Base-by-base conservation (phyloP, 2,113 vertebrate genomes). In the Panurus biarmicus region DNA sequence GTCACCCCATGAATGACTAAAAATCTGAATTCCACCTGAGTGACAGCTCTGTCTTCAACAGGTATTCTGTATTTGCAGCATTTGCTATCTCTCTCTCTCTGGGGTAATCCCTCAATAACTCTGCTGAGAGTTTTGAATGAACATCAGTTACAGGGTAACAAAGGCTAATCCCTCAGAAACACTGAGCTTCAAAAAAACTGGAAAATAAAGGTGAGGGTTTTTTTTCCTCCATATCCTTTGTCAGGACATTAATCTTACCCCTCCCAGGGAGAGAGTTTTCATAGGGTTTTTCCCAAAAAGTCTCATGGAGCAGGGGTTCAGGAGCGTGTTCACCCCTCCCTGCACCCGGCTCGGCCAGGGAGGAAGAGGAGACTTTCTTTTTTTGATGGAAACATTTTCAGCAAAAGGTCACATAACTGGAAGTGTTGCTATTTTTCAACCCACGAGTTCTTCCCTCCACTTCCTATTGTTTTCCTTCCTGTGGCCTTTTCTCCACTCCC, bases 341-440 rank as follows among this genome's bases (percentile, higher is more conserved):
- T 10, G 15, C 2, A 3, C 24, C 14, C 36, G 0, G 45, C 31
- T n/a, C 5, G 2, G 48, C 51, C 8, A 12, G 3, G 26, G 38
- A 61, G 77, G 14, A 67, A 53, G 33, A 78, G 56, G 20, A 62
- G 31, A 38, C 15, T 65, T 51, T 71, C 48, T 42, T 50, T 60
- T 65, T 51, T 16, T 14, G 31, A 44, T 75, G 85, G 81, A 96
- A 95, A 92, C 54, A 77, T 78, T 89, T 91, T 81, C 58, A 45
- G 77, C 66, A 71, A 95, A 95, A 94, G 91, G 87, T 95, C 93
- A 85, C 77, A 85, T 89, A 87, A 75, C 89, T 96, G 93, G 77
- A 95, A 94, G 85, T 40, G 72, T 31, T 89, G 78, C 85, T 91
- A 35, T 87, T 95, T 91, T 89, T 85, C 87, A 87, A 53, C 66